Evolutionary conservation across 2,888 invertebrate species (phyloP).

Genomic region (Drosophila suboccidentalis): DNA sequence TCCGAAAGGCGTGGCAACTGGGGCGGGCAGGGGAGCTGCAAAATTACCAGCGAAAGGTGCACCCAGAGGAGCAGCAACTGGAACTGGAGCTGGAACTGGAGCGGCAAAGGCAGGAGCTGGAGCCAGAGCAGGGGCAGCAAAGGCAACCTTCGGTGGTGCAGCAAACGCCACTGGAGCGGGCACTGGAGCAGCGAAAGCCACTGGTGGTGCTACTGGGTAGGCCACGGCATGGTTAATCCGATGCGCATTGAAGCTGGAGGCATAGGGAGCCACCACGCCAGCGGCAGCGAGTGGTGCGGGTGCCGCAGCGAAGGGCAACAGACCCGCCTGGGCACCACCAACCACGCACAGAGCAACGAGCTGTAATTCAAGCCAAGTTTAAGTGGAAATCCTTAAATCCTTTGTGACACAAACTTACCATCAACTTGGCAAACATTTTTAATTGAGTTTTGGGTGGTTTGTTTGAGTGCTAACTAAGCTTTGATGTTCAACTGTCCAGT

Average conservation of each 20-base stretch:
- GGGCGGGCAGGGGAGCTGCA: slow-evolving; percentile 38
- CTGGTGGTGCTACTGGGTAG: slow-evolving; percentile 86
- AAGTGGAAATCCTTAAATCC: not conserved
- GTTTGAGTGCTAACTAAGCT: slow-evolving; percentile 62
- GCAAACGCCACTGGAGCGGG: slow-evolving; percentile 60
- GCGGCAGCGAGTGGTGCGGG: slow-evolving; percentile 80
- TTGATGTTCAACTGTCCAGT: slow-evolving; percentile 55
- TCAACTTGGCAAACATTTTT: slow-evolving; percentile 80
- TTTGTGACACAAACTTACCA: slow-evolving; percentile 71
- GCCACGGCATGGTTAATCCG: slow-evolving; percentile 91
- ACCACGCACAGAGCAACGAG: slow-evolving; percentile 76
- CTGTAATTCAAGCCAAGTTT: slow-evolving; percentile 50
- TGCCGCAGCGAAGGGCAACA: slow-evolving; percentile 86
- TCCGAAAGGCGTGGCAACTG: slow-evolving; percentile 29
- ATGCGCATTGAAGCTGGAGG: slow-evolving; percentile 91
- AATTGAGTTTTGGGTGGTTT: slow-evolving; percentile 32
- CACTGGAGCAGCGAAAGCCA: slow-evolving; percentile 44
- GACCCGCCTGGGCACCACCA: slow-evolving; percentile 84
- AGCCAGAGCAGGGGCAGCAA: slow-evolving; percentile 58
- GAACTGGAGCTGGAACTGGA: slow-evolving; percentile 40
- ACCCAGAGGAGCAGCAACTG: slow-evolving; percentile 52
- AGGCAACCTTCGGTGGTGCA: slow-evolving; percentile 60
- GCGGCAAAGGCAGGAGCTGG: slow-evolving; percentile 58
- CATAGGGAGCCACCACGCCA: slow-evolving; percentile 89
- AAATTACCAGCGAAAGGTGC: slow-evolving; percentile 60